Base-by-base conservation (phyloP, 2,797 vertebrate genomes). In the Leptoclinus maculatus region DNA sequence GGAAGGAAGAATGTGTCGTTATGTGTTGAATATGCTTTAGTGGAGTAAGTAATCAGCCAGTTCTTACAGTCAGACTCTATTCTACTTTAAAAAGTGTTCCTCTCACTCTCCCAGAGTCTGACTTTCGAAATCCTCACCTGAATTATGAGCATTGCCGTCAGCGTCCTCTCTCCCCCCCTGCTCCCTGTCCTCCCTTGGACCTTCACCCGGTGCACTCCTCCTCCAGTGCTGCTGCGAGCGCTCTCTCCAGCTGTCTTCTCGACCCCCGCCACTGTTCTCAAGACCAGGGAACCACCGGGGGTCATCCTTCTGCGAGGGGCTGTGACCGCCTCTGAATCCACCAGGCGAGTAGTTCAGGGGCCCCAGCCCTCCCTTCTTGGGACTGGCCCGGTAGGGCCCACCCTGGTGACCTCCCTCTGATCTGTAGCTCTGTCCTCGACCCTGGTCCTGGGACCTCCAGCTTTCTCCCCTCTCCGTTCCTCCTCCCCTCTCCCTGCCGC, bases 201-300 rank as follows among this genome's bases (percentile, higher is more conserved):
- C 92, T 39, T 78, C 87, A 68, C 94, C 96, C 8, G 92, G 94
- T 70, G 79, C 83, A 36, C 92, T 94, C 71, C 91, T 97, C 77
- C 94, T 95, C 87, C 93, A 89, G 76, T 92, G 91, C 73, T 83
- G 95, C 45, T 88, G 76, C 2, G 89, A 60, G 74, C 88, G 90
- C 5, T 96, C 96, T 89, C 95, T 96, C 97, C 96, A 96, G 77
- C 60, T 92, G 66, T 97, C 96, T 49, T 93, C 93, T 47, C 83
- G 82, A 84, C 66, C 82, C 19, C 88, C 89, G 76, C 57, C 78
- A 34, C 92, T 91, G 82, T 91, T 95, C 74, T 96, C 96, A 6
- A 92, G 80, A 8, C 89, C 62, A 72, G 90, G 49, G 73, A 95
- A 93, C 76, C 95, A 96, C 67, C 92, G 96, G 38, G 76, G 78